Evolutionary conservation across 2,888 invertebrate species (phyloP).

Genomic region (Ichneumoninae sp.): DNA sequence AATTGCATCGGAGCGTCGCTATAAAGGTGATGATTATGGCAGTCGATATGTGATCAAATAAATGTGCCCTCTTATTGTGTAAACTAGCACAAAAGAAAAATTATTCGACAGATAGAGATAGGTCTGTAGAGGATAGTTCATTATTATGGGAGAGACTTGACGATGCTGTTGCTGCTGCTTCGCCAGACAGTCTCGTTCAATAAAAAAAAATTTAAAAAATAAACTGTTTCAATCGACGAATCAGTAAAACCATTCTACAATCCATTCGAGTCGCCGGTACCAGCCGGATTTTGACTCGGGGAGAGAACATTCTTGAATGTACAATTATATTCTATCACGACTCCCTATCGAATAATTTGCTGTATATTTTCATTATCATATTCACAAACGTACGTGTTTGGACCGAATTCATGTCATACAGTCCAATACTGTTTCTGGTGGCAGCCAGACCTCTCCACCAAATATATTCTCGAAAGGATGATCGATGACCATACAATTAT

Average conservation of each 20-base stretch:
- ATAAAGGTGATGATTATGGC: slow-evolving; percentile 78
- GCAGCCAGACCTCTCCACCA: neutral
- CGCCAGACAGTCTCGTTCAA: slow-evolving; percentile 19
- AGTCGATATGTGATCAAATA: slow-evolving; percentile 82
- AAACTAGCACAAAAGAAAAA: slow-evolving; percentile 80
- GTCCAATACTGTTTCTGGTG: neutral
- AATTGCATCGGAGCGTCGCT: slow-evolving; percentile 29
- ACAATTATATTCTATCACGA: slow-evolving; percentile 80
- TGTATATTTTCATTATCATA: slow-evolving; percentile 45
- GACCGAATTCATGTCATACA: neutral
- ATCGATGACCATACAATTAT: neutral
- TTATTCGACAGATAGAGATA: slow-evolving; percentile 47
- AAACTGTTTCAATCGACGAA: slow-evolving; percentile 5
- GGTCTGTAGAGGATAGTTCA: slow-evolving; percentile 23
- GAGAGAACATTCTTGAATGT: slow-evolving; percentile 70
- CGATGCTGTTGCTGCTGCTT: slow-evolving; percentile 23
- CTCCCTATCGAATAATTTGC: slow-evolving; percentile 72
- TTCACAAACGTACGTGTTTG: slow-evolving; percentile 10
- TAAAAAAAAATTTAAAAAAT: neutral
- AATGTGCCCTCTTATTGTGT: slow-evolving; percentile 83
- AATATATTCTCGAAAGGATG: slow-evolving; percentile 20
- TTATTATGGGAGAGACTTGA: slow-evolving; percentile 8
- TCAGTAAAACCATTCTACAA: neutral
- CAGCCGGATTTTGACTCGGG: neutral
- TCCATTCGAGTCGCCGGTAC: neutral